phyloP scores from a whole-genome alignment of 2,797 vertebrate genomes.

The Thalassophryne amazonica region DNA sequence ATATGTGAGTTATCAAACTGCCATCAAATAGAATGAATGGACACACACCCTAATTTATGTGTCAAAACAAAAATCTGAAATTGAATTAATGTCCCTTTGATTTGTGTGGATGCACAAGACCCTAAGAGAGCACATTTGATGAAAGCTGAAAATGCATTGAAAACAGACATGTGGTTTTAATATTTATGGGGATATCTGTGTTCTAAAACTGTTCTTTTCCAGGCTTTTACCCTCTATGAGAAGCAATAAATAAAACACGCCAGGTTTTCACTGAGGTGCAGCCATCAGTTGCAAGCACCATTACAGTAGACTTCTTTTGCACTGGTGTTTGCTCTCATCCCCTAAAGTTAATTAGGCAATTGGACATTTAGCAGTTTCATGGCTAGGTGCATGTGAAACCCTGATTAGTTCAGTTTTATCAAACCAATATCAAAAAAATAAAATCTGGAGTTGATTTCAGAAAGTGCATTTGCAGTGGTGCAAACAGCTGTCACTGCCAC shows the following conservation, averaged over 20 bases:
- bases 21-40: slow-evolving; percentile 41
- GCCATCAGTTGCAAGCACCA: no score
- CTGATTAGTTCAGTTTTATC: no score
- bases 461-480: no score
- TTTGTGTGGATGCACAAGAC: slow-evolving; percentile 57
- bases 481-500: no score
- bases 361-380: no score
- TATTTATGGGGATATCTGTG: slow-evolving; percentile 31
- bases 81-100: slow-evolving; percentile 67
- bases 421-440: no score
- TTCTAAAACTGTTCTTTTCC: neutral
- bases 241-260: neutral
- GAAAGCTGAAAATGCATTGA: slow-evolving; percentile 41
- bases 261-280: no score
- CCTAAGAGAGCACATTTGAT: slow-evolving; percentile 53
- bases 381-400: no score
- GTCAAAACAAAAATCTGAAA: slow-evolving; percentile 57
- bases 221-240: slow-evolving; percentile 5
- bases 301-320: no score
- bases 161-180: slow-evolving; percentile 32
- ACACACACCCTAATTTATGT: slow-evolving; percentile 54
- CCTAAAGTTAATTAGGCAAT: no score
- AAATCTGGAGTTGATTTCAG: no score
- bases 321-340: no score
- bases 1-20: slow-evolving; percentile 46